These are phyloP conservation scores for Urechis unicinctus DNA, from an alignment of 2,888 invertebrate species.

Conservation along the genomic window DNA sequence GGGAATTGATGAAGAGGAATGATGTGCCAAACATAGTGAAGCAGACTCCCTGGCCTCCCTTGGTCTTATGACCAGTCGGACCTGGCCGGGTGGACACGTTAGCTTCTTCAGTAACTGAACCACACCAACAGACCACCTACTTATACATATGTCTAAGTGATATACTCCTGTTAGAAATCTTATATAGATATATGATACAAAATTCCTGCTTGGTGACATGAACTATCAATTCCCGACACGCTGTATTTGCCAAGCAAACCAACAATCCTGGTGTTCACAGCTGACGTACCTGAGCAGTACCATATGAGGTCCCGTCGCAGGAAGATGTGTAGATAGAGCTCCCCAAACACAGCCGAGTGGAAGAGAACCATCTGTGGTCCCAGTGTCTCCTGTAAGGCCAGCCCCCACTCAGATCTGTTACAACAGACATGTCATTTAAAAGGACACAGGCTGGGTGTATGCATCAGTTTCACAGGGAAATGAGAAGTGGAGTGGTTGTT, in stretches of 20 bases:
- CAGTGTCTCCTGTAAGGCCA: slow-evolving; percentile 79
- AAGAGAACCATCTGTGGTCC: slow-evolving; percentile 88
- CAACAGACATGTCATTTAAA: no score
- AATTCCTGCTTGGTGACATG: no score
- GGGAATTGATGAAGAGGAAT: slow-evolving; percentile 89
- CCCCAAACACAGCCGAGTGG: slow-evolving; percentile 78
- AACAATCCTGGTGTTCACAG: no score
- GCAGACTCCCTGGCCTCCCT: slow-evolving; percentile 89
- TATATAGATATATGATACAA: no score
- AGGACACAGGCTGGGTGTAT: no score
- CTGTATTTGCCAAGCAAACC: no score
- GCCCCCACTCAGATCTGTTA: slow-evolving; percentile 50
- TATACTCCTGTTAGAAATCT: no score
- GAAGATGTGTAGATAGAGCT: slow-evolving; percentile 81
- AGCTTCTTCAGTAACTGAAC: slow-evolving; percentile 73
- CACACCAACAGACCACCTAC: no score
- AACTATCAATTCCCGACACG: no score
- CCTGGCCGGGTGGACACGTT: slow-evolving; percentile 82
- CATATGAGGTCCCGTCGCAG: slow-evolving; percentile 87
- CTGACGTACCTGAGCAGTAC: slow-evolving; percentile 73
- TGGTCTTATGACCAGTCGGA: slow-evolving; percentile 69
- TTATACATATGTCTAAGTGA: not conserved
- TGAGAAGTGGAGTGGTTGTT: no score
- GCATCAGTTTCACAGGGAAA: no score
- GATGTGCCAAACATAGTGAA: slow-evolving; percentile 92